A percentile compares a stretch with the other conserved stretches of the same genome.
phyloP scores from a whole-genome alignment of 2,113 vertebrate species.

The Dermatemys mawii region DNA sequence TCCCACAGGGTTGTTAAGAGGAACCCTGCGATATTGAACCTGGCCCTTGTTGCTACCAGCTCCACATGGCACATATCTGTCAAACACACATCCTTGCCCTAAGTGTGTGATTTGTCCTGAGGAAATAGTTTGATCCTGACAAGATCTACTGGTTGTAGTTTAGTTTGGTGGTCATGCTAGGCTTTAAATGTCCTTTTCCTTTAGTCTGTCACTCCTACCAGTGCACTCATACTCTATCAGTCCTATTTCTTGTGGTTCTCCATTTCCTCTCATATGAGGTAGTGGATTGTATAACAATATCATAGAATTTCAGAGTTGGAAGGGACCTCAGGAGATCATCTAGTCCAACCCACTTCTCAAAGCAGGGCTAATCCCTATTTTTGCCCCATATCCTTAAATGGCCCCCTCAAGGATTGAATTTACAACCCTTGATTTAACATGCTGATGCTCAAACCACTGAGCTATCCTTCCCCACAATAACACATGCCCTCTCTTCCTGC shows the following conservation, averaged over 20 bases:
- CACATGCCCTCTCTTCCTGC: background rate
- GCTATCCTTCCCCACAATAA: no score
- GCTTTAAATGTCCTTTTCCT: background rate
- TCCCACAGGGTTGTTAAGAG: background rate
- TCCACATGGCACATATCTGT: background rate
- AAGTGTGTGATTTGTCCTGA: background rate
- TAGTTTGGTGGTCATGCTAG: background rate
- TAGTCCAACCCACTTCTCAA: no score
- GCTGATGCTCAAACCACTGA: no score
- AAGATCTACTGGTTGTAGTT: background rate
- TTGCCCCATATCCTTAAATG: no score
- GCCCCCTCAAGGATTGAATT: no score
- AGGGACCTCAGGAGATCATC: no score
- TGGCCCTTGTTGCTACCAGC: background rate
- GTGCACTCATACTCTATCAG: background rate
- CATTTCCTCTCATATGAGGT: background rate
- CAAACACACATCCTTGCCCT: background rate
- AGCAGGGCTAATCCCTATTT: no score
- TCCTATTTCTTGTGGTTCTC: background rate
- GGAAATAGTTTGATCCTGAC: background rate
- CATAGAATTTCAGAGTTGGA: no score
- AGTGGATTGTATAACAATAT: background rate
- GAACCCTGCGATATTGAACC: background rate
- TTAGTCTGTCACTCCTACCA: background rate
- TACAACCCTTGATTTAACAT: no score